Conservation (phyloP, 2,797 vertebrate species). For the Schizopygopsis malacanthus region DNA sequence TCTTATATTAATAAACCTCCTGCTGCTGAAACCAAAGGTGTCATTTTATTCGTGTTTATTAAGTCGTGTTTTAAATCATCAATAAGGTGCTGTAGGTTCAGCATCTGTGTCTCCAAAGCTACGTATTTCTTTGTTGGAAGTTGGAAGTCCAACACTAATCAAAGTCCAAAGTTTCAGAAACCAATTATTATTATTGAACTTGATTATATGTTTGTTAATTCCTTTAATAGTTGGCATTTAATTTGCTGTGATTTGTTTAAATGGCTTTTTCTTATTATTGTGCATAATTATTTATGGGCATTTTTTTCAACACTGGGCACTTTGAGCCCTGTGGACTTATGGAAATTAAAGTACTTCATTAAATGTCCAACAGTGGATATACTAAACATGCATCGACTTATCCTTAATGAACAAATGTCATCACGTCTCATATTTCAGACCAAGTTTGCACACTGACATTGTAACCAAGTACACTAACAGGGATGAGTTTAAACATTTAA, state of each 20-base stretch:
- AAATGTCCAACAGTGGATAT: neutral
- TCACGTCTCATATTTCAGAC: neutral
- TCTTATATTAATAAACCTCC: neutral
- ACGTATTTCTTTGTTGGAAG: neutral
- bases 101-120: neutral
- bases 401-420: constrained; percentile 6
- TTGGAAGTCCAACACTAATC: neutral
- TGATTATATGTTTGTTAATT: neutral
- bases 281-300: neutral
- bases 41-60: neutral
- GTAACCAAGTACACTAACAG: neutral
- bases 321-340: neutral
- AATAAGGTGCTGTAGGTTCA: neutral
- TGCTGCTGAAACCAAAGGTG: neutral
- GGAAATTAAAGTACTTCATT: neutral
- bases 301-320: neutral
- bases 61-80: neutral
- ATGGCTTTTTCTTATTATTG: neutral
- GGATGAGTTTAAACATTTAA: neutral
- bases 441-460: neutral
- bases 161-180: neutral
- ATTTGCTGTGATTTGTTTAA: neutral
- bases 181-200: neutral
- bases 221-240: neutral
- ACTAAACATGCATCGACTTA: neutral